phyloP scores from a whole-genome alignment of 2,888 invertebrate species.

The Microctonus aethiopoides region DNA sequence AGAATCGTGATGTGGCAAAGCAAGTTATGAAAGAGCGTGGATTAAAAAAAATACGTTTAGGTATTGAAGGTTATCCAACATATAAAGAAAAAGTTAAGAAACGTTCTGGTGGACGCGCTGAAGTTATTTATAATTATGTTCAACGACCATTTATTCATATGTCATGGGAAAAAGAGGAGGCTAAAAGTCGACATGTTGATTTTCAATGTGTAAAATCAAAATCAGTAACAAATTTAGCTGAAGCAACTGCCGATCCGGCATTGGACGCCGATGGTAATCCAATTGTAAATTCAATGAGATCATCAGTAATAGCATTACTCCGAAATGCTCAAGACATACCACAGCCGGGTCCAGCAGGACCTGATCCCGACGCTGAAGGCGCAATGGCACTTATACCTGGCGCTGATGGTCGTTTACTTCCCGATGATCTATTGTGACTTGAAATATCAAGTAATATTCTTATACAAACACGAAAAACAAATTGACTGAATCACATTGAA shows the following conservation, averaged over 20 bases:
- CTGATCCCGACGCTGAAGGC: constrained; percentile 63
- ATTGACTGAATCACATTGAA: not conserved
- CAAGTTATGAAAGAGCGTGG: constrained; percentile 99
- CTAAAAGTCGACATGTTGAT: constrained; percentile 98
- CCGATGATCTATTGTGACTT: constrained; percentile 58
- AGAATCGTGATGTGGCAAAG: constrained; percentile 99
- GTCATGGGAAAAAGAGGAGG: constrained; percentile 99
- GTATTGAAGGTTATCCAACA: constrained; percentile 99
- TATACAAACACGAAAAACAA: constrained; percentile 1
- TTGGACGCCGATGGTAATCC: constrained; percentile 74
- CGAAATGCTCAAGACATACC: constrained; percentile 61
- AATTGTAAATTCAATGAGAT: too few species aligned
- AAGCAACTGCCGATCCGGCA: constrained; percentile 92
- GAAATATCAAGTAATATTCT: not conserved
- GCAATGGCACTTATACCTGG: constrained; percentile 52
- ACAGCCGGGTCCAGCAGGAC: constrained; percentile 56
- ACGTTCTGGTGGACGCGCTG: constrained; percentile 92
- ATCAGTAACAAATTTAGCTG: constrained; percentile 95
- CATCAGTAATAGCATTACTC: constrained; percentile 60
- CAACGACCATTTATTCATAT: constrained; percentile 98
- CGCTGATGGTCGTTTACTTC: constrained; percentile 56
- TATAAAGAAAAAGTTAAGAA: constrained; percentile 99
- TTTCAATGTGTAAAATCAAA: constrained; percentile 99
- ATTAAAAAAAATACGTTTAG: constrained; percentile 97
- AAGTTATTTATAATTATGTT: constrained; percentile 99